Base-by-base conservation (phyloP, 2,888 invertebrate species). In the Eurytoma adleriae region DNA sequence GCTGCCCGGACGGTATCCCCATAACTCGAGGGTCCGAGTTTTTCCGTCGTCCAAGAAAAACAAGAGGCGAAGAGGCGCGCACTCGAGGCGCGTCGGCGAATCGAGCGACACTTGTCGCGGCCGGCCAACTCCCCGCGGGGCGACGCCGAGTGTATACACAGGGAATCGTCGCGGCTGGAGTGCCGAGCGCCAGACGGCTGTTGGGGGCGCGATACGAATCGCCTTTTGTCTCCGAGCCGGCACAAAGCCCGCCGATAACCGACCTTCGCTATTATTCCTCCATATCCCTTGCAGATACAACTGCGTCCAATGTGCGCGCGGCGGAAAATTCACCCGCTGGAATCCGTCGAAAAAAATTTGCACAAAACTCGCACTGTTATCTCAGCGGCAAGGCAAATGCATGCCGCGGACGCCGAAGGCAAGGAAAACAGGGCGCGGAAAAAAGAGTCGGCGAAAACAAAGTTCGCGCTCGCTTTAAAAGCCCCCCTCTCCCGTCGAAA, bases 41-140 rank as follows among this genome's bases (percentile, higher is more conserved):
- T 73, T 69, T 68, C 16, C 50, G 18, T 69, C 73, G 3, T 48
- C 7, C 67, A 83, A 83, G 82, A 86, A 84, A 84, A 87, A 86
- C 85, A 83, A 86, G 86, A 83, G 83, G 82, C 83, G 64, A 56
- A 52, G 52, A 14, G 50, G 50, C 56, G 57, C 4, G 48, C 52
- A 86, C 85, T 86, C 79, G 85, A 87, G 85, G 84, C 85, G 85
- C 84, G 84, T 83, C 84, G 83, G 82, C 83, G 87, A 87, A 86
- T 86, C 87, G 87, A 90, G 88, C 87, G 89, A 87, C 89, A 87
- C 89, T 89, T 87, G 88, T 88, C 87, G 86, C 86, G 83, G 83
- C 74, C 82, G 85, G 82, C 83, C 78, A 85, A 83, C 79, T 86
- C 84, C 85, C 86, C 82, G 56, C 83, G 84, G 85, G 87, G 84